phyloP scores from a whole-genome alignment of 2,888 invertebrate species.

The Rotaria magnacalcarata region DNA sequence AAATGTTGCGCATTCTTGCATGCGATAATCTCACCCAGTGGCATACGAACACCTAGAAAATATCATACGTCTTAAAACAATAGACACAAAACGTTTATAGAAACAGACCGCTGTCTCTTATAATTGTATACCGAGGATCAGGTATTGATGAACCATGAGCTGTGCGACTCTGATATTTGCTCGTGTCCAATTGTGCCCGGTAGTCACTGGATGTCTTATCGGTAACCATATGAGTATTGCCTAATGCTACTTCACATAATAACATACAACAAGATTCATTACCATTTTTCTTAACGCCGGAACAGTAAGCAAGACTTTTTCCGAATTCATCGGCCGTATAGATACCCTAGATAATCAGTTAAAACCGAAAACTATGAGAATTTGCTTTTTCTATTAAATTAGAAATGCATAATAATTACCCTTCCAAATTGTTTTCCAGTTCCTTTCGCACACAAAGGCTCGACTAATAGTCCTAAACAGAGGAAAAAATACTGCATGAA shows the following conservation, averaged over 20 bases:
- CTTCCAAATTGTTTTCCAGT: conserved; percentile 60
- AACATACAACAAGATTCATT: conserved; percentile 54
- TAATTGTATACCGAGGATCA: neutral
- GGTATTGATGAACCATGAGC: neutral
- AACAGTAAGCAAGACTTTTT: conserved; percentile 60
- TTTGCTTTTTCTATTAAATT: no score
- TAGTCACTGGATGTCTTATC: no score
- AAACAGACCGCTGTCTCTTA: neutral
- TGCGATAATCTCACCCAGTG: no score
- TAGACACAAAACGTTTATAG: no score
- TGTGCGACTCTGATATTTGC: neutral
- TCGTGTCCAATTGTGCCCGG: neutral
- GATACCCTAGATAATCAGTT: conserved; percentile 56
- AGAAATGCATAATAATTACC: conserved; percentile 42
- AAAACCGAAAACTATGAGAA: no score
- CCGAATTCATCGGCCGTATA: conserved; percentile 62
- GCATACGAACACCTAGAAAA: neutral
- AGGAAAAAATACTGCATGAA: no score
- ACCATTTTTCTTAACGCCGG: conserved; percentile 50
- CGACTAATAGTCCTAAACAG: conserved; percentile 54
- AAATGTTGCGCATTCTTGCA: no score
- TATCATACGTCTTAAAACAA: no score
- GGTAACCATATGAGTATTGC: conserved; percentile 49
- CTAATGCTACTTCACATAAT: conserved; percentile 61
- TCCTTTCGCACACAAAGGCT: conserved; percentile 59